These are phyloP conservation scores for Clavelina lepadiformis DNA, from an alignment of 23 tunicate species.

Conservation along the genomic window DNA sequence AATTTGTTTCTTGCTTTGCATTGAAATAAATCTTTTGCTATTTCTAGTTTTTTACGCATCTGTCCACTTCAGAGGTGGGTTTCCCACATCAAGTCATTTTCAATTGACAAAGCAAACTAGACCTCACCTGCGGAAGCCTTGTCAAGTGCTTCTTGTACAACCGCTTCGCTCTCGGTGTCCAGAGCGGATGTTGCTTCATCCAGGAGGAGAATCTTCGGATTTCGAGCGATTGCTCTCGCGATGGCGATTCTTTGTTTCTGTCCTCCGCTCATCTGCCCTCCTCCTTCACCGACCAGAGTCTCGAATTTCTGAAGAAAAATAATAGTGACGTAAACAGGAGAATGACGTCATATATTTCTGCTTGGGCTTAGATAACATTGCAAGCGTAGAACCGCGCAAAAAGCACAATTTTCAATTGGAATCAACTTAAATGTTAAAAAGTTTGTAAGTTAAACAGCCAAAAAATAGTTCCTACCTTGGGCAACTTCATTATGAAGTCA, in stretches of 20 bases:
- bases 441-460: too few species aligned
- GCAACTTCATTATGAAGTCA: constrained; percentile 81
- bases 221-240: constrained; percentile 93
- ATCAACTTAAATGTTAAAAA: background rate
- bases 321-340: background rate
- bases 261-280: constrained; percentile 98
- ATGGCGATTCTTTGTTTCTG: constrained; percentile 98
- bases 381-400: too few species aligned
- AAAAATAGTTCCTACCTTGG: constrained; percentile 44
- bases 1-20: background rate
- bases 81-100: constrained; percentile 12
- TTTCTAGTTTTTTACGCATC: background rate
- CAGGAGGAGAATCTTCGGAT: constrained; percentile 89
- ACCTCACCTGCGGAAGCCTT: constrained; percentile 78
- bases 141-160: constrained; percentile 93
- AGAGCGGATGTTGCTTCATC: constrained; percentile 99
- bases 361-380: too few species aligned
- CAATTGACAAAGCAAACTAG: background rate
- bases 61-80: too few species aligned
- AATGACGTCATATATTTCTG: too few species aligned
- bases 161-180: constrained; percentile 94
- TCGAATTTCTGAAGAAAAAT: constrained; percentile 65
- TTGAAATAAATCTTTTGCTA: background rate
- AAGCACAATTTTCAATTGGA: too few species aligned
- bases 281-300: constrained; percentile 97